Evolutionary conservation across 2,113 vertebrate species (phyloP).

Genomic region (Apteryx mantelli): DNA sequence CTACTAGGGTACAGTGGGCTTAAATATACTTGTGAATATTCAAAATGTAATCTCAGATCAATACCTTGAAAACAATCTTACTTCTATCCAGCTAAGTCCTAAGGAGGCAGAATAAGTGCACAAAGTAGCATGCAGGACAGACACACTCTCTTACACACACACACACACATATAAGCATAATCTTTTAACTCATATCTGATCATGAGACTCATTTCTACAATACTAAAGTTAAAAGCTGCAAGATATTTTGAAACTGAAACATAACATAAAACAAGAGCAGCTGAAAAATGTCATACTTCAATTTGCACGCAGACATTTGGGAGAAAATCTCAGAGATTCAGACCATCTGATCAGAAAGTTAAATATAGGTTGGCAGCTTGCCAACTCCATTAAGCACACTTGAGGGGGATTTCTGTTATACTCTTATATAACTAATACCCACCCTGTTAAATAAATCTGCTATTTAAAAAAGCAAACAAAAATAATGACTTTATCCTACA

Average conservation of each 20-base stretch:
- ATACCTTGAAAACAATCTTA: not conserved
- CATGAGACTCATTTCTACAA: not conserved
- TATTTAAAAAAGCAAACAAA: not conserved
- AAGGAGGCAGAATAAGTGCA: not conserved
- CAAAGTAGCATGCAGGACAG: not conserved
- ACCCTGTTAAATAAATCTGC: not conserved
- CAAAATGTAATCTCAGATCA: not conserved
- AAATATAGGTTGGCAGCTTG: slow-evolving; percentile 19
- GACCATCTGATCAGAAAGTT: not conserved
- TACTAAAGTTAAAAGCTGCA: not conserved
- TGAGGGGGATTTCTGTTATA: slow-evolving; percentile 10
- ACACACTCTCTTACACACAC: not conserved
- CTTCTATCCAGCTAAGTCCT: not conserved
- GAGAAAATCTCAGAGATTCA: not conserved
- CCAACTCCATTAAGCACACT: not conserved
- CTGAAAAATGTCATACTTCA: not conserved
- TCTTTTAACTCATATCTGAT: not conserved
- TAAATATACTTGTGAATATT: not conserved
- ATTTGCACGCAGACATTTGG: not conserved
- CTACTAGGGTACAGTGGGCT: not conserved
- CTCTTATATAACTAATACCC: not conserved
- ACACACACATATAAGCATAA: not conserved
- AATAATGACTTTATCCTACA: not conserved
- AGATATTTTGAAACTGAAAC: not conserved
- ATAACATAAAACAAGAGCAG: not conserved